Conservation (phyloP, 2,113 vertebrate species). For the Caranx ignobilis region DNA sequence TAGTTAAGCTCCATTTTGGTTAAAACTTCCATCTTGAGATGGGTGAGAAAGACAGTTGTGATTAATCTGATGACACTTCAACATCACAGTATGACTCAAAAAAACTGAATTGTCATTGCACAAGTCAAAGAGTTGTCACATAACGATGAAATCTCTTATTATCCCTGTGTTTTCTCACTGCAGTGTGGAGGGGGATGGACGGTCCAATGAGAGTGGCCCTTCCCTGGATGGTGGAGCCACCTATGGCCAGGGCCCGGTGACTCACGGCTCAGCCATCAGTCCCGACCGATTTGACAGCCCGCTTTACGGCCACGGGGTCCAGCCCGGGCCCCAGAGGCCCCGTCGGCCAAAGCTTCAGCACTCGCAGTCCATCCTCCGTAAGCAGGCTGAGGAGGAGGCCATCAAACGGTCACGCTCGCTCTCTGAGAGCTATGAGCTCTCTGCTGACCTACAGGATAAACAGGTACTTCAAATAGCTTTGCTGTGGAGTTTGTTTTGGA, state of each 20-base stretch:
- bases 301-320: conserved; percentile 87
- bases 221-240: conserved; percentile 90
- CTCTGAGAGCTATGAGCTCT: conserved; percentile 99
- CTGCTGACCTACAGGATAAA: conserved; percentile 98
- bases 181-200: conserved; percentile 96
- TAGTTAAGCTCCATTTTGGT: conserved; percentile 4
- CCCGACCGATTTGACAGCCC: conserved; percentile 92
- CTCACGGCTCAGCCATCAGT: conserved; percentile 90
- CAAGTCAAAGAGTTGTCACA: no score
- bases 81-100: no score
- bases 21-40: conserved; percentile 5
- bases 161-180: conserved; percentile 39
- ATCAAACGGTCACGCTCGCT: conserved; percentile 96
- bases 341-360: conserved; percentile 95
- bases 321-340: conserved; percentile 89
- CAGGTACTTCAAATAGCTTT: conserved; percentile 86
- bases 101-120: no score
- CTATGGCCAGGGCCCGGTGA: conserved; percentile 90
- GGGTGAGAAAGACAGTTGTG: not conserved
- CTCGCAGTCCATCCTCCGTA: conserved; percentile 95
- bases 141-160: not conserved
- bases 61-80: conserved; percentile 23
- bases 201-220: conserved; percentile 89
- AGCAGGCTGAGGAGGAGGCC: conserved; percentile 98
- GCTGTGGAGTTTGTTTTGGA: not conserved